These are phyloP conservation scores for Heliconius himera DNA, from an alignment of 1,140 invertebrate genomes.

Conservation along the genomic window DNA sequence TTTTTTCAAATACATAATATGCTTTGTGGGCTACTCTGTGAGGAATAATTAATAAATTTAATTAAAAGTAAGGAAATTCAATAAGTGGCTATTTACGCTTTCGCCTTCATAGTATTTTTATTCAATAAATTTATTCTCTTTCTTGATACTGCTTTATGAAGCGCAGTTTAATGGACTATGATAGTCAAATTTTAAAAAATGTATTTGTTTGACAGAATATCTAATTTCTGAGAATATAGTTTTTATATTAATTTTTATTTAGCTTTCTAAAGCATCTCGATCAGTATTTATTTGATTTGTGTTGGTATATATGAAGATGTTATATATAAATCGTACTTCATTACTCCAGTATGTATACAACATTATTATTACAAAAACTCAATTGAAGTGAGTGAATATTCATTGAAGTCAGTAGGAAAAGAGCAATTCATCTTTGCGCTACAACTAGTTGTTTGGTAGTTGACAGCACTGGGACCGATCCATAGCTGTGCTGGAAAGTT, in stretches of 20 bases:
- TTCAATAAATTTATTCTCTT: too few relatives aligned
- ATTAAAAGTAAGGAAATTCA: neutral
- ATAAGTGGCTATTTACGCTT: neutral
- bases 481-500: constrained; percentile 23
- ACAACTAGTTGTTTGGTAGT: constrained; percentile 4
- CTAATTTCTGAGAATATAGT: too few relatives aligned
- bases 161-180: too few relatives aligned
- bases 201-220: too few relatives aligned
- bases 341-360: neutral
- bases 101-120: too few relatives aligned
- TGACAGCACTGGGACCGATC: constrained; percentile 12
- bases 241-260: too few relatives aligned
- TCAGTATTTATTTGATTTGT: too few relatives aligned
- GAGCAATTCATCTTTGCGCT: neutral
- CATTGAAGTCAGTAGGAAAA: neutral
- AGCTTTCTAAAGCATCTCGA: too few relatives aligned
- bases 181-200: too few relatives aligned
- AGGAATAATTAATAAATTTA: neutral
- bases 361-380: neutral
- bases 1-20: neutral
- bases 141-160: too few relatives aligned
- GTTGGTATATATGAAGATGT: too few relatives aligned
- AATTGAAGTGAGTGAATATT: neutral
- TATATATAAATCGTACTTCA: too few relatives aligned
- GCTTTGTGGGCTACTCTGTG: neutral